phyloP scores from a whole-genome alignment of 2,888 invertebrate genomes.

The Mesodorylaimus sp. region DNA sequence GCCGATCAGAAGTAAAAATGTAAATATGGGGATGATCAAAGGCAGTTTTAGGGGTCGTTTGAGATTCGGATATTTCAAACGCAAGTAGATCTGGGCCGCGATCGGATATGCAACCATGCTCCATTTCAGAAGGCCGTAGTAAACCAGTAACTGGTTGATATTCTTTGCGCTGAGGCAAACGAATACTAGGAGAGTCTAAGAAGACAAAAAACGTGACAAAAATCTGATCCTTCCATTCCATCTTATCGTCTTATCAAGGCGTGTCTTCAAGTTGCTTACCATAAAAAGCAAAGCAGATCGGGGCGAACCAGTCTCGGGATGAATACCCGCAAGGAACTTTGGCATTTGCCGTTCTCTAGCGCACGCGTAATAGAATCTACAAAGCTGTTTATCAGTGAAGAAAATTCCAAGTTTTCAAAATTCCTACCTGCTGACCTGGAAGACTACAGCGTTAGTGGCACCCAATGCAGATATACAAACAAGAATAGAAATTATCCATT shows the following conservation, averaged over 20 bases:
- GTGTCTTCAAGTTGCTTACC: no score
- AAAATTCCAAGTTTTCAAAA: background rate
- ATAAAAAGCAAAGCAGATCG: background rate
- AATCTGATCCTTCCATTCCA: no score
- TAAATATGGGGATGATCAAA: background rate
- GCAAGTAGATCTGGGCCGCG: slow-evolving; percentile 1
- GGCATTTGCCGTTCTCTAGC: slow-evolving; percentile 2
- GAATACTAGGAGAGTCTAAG: background rate
- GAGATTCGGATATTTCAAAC: background rate
- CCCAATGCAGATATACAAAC: slow-evolving; percentile 5
- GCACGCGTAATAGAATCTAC: background rate
- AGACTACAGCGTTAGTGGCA: background rate
- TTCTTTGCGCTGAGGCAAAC: background rate
- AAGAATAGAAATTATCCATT: slow-evolving; percentile 4
- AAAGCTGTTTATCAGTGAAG: background rate
- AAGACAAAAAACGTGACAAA: background rate
- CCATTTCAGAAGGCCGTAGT: slow-evolving; percentile 3
- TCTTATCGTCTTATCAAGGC: no score
- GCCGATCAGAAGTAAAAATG: background rate
- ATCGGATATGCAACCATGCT: slow-evolving; percentile 2
- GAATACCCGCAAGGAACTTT: background rate
- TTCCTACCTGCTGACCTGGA: background rate
- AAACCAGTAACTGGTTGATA: slow-evolving; percentile 1
- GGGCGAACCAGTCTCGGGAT: background rate
- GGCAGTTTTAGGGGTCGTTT: background rate